These are phyloP conservation scores for Xestia xanthographa DNA, from an alignment of 2,888 invertebrate species.

Conservation along the genomic window DNA sequence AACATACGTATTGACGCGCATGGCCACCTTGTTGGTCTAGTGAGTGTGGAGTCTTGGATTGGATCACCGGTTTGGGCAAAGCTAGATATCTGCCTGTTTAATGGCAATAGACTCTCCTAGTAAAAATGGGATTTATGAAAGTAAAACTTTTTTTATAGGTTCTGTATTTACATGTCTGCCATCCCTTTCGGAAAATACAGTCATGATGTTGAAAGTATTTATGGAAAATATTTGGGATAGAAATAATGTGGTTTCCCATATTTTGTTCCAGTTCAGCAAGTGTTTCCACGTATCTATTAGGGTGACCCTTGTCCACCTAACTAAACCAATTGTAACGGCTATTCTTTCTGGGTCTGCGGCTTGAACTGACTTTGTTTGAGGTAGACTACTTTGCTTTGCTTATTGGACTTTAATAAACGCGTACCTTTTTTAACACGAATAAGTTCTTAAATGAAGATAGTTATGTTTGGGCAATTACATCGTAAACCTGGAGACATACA, in stretches of 20 bases:
- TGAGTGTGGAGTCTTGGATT: neutral
- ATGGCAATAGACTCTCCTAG: neutral
- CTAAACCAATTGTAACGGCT: conserved; percentile 23
- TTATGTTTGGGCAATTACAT: neutral
- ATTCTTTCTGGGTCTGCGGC: conserved; percentile 1
- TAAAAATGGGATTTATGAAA: neutral
- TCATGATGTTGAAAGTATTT: neutral
- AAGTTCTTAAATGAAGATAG: neutral
- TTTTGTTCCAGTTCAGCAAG: conserved; percentile 16
- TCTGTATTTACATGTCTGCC: neutral
- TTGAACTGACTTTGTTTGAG: neutral
- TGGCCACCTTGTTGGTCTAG: neutral
- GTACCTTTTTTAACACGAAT: neutral
- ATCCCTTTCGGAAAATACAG: neutral
- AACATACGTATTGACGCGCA: neutral
- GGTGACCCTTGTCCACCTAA: conserved; percentile 32
- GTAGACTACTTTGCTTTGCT: neutral
- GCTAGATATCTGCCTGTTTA: neutral
- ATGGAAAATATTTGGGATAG: neutral
- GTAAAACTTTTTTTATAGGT: neutral
- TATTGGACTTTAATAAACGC: neutral
- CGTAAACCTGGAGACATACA: neutral
- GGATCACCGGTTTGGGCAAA: too few relatives aligned
- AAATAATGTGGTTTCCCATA: conserved; percentile 10
- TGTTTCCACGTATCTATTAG: conserved; percentile 4